Base-by-base conservation (phyloP, 2,797 vertebrate genomes). In the Numenius phaeopus region DNA sequence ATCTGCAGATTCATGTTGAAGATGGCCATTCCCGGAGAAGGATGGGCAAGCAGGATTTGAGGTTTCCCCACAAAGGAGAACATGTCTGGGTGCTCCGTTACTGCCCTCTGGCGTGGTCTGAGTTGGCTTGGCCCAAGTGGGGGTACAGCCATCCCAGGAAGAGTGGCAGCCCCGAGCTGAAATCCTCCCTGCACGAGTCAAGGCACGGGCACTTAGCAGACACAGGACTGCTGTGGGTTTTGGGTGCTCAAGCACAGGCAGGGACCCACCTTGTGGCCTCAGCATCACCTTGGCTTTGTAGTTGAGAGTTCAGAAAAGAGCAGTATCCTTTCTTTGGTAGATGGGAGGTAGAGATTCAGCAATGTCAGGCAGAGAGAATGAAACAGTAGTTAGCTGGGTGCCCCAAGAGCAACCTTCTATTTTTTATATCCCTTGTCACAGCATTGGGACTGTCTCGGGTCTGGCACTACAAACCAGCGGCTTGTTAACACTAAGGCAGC, bases 241-340 rank as follows among this genome's bases (percentile, higher is more conserved):
- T 14, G 30, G 62, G 6, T 42, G 39, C 64, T 75, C 7, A 5
- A 0, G 0, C 1, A 5, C 66, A 32, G 62, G 50, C 30, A 67
- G 27, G 39, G 50, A 57, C 23, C 37, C 39, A 14, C 6, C 19
- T 57, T 66, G 40, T 3, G 0, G 46, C 64, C 39, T 67, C 65
- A 78, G 58, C 42, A 30, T 23, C 42, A 5, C 0, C 0, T 27
- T 79, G 71, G 20, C 29, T 1, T 0, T 6, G 21, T 44, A 46
- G 44, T 2, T 34, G 39, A 42, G 64, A 52, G 44, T 23, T 42
- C 42, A n/a, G 34, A 64, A 61, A 54, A 59, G 23, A 47, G 39
- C 54, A 50, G 14, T 16, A 9, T 37, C 44, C 40, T 12, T 22
- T 57, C 27, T 23, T 37, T 49, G 77, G 24, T 42, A 67, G 34